phyloP scores from a whole-genome alignment of 2,113 vertebrate species.

The Apistogramma diplotaenia region DNA sequence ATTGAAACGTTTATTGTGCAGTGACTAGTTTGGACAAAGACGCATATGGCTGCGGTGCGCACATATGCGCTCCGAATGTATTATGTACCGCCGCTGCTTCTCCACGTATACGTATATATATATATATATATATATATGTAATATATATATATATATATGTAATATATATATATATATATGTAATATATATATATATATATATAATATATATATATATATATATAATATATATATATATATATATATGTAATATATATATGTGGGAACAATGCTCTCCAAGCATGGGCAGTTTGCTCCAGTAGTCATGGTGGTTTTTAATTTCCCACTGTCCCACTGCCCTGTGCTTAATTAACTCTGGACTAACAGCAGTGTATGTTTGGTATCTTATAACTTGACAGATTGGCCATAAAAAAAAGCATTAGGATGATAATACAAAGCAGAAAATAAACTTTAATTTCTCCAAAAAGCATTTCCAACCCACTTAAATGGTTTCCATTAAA shows the following conservation, averaged over 20 bases:
- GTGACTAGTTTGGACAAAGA: too few relatives aligned
- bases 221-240: neutral
- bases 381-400: neutral
- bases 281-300: neutral
- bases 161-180: too few relatives aligned
- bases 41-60: too few relatives aligned
- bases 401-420: neutral
- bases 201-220: neutral
- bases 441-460: neutral
- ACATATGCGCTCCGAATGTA: too few relatives aligned
- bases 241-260: neutral
- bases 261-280: constrained; percentile 3
- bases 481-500: neutral
- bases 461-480: neutral
- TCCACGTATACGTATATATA: too few relatives aligned
- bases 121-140: too few relatives aligned
- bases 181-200: too few relatives aligned
- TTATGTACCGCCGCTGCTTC: too few relatives aligned
- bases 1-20: too few relatives aligned
- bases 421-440: neutral
- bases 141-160: too few relatives aligned
- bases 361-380: neutral
- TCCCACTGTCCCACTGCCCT: neutral
- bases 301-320: neutral
- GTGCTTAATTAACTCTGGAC: neutral